A percentile compares a stretch with the other conserved stretches of the same genome.
Conservation (phyloP, 2,888 invertebrate genomes). For the Tipula helvola region DNA sequence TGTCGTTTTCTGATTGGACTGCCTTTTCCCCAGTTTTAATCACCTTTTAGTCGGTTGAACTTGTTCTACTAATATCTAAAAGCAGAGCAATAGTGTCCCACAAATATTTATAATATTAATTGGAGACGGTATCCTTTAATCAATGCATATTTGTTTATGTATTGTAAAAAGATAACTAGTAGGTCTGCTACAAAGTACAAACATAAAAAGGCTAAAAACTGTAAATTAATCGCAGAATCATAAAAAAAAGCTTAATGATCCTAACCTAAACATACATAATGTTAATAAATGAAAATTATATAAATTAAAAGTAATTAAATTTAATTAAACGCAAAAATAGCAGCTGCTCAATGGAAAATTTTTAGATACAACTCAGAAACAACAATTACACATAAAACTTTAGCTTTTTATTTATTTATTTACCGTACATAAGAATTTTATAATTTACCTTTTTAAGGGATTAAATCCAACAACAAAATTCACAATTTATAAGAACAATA, state of each 20-base stretch:
- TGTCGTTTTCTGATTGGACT: too few relatives aligned
- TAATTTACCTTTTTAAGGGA: constrained; percentile 4
- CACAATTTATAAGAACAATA: background rate
- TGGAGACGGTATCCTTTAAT: too few relatives aligned
- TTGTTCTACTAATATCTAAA: too few relatives aligned
- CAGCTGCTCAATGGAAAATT: background rate
- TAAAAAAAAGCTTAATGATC: background rate
- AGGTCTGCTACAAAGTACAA: too few relatives aligned
- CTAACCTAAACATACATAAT: background rate
- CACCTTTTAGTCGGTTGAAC: too few relatives aligned
- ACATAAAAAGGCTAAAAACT: background rate
- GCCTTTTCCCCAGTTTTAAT: too few relatives aligned
- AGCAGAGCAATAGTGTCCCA: too few relatives aligned
- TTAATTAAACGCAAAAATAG: background rate
- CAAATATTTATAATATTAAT: too few relatives aligned
- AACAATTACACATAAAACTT: background rate
- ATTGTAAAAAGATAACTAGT: too few relatives aligned
- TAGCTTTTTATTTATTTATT: background rate
- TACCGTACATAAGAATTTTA: background rate
- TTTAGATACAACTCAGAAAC: background rate
- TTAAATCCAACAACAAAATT: background rate
- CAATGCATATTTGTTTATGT: too few relatives aligned
- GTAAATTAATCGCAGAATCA: background rate
- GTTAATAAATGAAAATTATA: background rate
- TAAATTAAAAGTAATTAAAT: background rate